A percentile compares a stretch with the other conserved stretches of the same genome.
Evolutionary conservation across 2,113 vertebrate species (phyloP).

Genomic region (Garra rufa): DNA sequence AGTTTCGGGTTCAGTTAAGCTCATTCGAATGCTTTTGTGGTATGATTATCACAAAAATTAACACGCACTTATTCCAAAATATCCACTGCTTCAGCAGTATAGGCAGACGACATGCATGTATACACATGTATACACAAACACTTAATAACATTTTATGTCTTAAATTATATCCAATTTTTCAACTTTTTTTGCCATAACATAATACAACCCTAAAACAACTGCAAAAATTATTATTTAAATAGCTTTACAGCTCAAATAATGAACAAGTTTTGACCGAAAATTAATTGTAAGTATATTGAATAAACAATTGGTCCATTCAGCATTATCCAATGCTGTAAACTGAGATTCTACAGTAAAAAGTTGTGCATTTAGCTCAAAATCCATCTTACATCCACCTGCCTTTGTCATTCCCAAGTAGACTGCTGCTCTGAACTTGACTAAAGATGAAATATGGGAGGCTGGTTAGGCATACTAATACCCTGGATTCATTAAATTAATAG

Average conservation of each 20-base stretch:
- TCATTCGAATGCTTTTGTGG: neutral
- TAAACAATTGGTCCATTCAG: neutral
- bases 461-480: slow-evolving; percentile 78
- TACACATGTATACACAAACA: neutral
- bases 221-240: neutral
- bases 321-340: neutral
- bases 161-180: neutral
- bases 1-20: neutral
- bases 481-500: slow-evolving; percentile 82
- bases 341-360: slow-evolving; percentile 62
- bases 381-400: slow-evolving; percentile 67
- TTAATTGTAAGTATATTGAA: too few relatives aligned
- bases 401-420: slow-evolving; percentile 73
- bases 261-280: neutral
- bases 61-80: neutral
- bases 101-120: neutral
- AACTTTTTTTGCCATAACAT: neutral
- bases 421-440: slow-evolving; percentile 69
- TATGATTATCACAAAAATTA: neutral
- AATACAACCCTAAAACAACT: neutral
- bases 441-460: slow-evolving; percentile 67
- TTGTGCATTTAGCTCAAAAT: slow-evolving; percentile 60
- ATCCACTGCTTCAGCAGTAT: neutral
- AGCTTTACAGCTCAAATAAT: neutral
- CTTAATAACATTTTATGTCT: neutral